phyloP scores from a whole-genome alignment of 2,888 invertebrate genomes.

The Phlogophora meticulosa region DNA sequence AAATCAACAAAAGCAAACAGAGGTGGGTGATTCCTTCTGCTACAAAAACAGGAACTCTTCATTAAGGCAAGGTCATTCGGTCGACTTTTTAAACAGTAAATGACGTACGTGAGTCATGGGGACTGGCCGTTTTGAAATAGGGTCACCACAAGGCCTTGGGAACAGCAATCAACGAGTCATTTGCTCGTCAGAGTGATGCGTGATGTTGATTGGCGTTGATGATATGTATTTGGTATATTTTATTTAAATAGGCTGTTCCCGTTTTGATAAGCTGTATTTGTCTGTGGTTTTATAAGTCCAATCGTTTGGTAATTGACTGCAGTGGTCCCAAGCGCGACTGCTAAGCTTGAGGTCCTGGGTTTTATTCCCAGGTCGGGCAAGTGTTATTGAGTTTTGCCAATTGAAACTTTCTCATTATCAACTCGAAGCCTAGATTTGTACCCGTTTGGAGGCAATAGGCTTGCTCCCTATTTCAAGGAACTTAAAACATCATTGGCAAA shows the following conservation, averaged over 20 bases:
- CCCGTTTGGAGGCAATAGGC: too few relatives aligned
- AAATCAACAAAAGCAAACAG: conserved; percentile 54
- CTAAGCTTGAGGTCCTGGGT: too few relatives aligned
- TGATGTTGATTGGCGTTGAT: conserved; percentile 25
- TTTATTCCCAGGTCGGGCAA: too few relatives aligned
- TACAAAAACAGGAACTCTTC: conserved; percentile 76
- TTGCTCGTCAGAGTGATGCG: conserved; percentile 42
- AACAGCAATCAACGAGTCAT: conserved; percentile 63
- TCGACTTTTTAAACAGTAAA: conserved; percentile 79
- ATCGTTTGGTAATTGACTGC: neutral
- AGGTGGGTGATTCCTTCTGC: conserved; percentile 46
- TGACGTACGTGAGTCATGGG: conserved; percentile 78
- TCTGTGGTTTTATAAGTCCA: neutral
- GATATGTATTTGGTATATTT: conserved; percentile 25
- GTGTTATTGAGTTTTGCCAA: too few relatives aligned
- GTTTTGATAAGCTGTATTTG: neutral
- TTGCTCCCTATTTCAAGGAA: too few relatives aligned
- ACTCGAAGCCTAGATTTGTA: too few relatives aligned
- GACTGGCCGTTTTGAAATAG: conserved; percentile 65
- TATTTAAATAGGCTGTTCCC: conserved; percentile 1
- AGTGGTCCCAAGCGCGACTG: too few relatives aligned
- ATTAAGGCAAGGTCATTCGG: conserved; percentile 77
- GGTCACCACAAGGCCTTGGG: conserved; percentile 69
- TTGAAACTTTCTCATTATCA: too few relatives aligned
- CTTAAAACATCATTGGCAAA: too few relatives aligned